A percentile compares a stretch with the other conserved stretches of the same genome.
phyloP scores from a whole-genome alignment of 1,140 invertebrate genomes.

The Aphelenchoides besseyi region DNA sequence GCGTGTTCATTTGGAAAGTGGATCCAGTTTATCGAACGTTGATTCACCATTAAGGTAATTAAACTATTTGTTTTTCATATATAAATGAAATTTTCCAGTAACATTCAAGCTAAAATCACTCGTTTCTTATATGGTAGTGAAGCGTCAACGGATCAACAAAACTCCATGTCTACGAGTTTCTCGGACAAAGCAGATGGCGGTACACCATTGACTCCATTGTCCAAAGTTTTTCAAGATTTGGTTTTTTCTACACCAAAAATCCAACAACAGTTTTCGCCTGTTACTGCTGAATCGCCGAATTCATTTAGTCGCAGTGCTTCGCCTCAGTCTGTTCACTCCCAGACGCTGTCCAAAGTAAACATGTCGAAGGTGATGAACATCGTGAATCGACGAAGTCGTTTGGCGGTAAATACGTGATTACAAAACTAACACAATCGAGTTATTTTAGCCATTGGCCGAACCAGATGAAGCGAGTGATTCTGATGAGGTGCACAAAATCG shows the following conservation, averaged over 20 bases:
- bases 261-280: background rate
- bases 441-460: conserved; percentile 46
- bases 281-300: conserved; percentile 9
- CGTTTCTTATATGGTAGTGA: conserved; percentile 41
- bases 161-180: conserved; percentile 20
- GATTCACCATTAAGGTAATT: conserved; percentile 41
- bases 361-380: conserved; percentile 8
- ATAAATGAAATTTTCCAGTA: conserved; percentile 31
- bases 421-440: background rate
- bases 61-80: background rate
- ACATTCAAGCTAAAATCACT: conserved; percentile 44
- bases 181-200: conserved; percentile 14
- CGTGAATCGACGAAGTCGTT: background rate
- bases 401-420: conserved; percentile 18
- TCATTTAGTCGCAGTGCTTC: conserved; percentile 11
- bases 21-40: conserved; percentile 32
- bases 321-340: conserved; percentile 4
- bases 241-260: conserved; percentile 15
- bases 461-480: conserved; percentile 41
- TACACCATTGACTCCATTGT: conserved; percentile 23
- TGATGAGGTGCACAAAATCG: conserved; percentile 18
- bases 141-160: background rate
- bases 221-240: conserved; percentile 23
- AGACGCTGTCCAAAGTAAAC: no score
- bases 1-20: conserved; percentile 38